These are phyloP conservation scores for Coregonus sp. DNA, from an alignment of 2,797 vertebrate genomes.

Conservation along the genomic window DNA sequence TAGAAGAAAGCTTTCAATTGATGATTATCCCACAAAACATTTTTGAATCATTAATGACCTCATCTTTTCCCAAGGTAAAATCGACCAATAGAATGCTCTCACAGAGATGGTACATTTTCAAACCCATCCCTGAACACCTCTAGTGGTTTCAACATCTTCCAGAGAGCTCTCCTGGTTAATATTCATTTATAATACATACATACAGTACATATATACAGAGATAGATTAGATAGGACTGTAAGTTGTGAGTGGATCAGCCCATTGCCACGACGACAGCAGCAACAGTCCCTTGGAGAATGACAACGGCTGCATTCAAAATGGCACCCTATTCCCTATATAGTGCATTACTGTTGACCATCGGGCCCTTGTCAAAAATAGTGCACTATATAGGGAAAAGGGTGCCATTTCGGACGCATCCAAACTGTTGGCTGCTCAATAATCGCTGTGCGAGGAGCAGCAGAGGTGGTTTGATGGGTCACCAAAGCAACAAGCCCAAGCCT, in stretches of 20 bases:
- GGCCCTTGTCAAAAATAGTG: too few relatives aligned
- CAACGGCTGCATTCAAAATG: constrained; percentile 3
- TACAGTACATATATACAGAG: constrained; percentile 67
- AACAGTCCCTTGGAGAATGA: constrained; percentile 30
- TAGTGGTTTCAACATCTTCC: constrained; percentile 39
- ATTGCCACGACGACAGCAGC: constrained; percentile 44
- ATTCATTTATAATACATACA: constrained; percentile 56
- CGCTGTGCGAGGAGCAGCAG: neutral
- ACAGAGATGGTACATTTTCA: neutral
- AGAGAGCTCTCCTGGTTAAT: constrained; percentile 21
- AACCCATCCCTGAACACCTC: constrained; percentile 2
- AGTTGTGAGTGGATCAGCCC: constrained; percentile 25
- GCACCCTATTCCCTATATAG: neutral
- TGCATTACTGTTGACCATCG: neutral
- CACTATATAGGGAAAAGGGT: neutral
- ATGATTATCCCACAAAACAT: neutral
- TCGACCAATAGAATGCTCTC: constrained; percentile 14
- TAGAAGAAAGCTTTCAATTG: neutral
- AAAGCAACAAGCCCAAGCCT: constrained; percentile 31
- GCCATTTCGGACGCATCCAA: neutral
- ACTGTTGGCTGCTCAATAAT: constrained; percentile 10
- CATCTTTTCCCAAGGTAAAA: neutral
- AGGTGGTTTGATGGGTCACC: constrained; percentile 6
- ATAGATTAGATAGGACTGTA: constrained; percentile 26
- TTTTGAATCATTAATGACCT: constrained; percentile 8